phyloP scores from a whole-genome alignment of 2,888 invertebrate species.

The Endotricha flammealis region DNA sequence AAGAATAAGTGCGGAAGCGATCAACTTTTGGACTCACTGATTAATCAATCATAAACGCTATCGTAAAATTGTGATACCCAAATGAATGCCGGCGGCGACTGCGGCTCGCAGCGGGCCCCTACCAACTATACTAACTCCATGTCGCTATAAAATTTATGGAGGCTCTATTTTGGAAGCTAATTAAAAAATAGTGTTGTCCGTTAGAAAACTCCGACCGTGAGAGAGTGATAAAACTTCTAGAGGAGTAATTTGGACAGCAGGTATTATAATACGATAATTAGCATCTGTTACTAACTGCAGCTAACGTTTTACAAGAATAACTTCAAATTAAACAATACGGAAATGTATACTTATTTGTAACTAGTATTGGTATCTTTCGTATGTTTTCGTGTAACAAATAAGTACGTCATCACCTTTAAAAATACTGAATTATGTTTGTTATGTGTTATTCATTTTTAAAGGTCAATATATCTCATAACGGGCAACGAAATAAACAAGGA shows the following conservation, averaged over 20 bases:
- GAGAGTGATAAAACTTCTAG: slow-evolving; percentile 62
- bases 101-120: slow-evolving; percentile 26
- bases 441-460: slow-evolving; percentile 7
- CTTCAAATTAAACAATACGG: no score
- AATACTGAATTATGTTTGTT: no score
- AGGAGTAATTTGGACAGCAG: slow-evolving; percentile 40
- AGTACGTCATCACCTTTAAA: no score
- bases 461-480: slow-evolving; percentile 8
- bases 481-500: slow-evolving; percentile 13
- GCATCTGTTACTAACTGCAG: slow-evolving; percentile 19
- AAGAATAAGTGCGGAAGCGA: slow-evolving; percentile 60
- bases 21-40: slow-evolving; percentile 51
- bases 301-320: no score
- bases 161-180: slow-evolving; percentile 69
- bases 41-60: slow-evolving; percentile 63
- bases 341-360: no score
- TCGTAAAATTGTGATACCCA: slow-evolving; percentile 52
- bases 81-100: slow-evolving; percentile 46
- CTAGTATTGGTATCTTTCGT: no score
- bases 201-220: slow-evolving; percentile 63
- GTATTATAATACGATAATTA: slow-evolving; percentile 31
- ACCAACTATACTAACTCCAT: slow-evolving; percentile 46
- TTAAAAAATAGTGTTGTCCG: slow-evolving; percentile 66
- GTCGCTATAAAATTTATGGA: slow-evolving; percentile 70
- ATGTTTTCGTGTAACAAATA: no score